These are phyloP conservation scores for Neogale vison DNA, from an alignment of 2,113 vertebrate genomes.

Conservation along the genomic window DNA sequence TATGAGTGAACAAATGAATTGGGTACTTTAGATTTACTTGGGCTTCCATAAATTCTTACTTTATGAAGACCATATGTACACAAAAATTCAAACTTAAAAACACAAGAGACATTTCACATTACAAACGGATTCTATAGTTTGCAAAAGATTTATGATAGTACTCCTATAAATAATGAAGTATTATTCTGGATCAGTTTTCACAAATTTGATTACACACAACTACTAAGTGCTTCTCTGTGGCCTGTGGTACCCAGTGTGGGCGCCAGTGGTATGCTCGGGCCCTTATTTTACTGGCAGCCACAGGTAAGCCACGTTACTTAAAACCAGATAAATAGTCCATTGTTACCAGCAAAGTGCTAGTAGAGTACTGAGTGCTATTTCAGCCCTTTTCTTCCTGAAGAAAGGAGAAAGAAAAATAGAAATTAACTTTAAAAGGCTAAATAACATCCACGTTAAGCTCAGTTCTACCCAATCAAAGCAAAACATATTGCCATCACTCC, in stretches of 20 bases:
- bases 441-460: neutral
- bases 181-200: neutral
- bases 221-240: neutral
- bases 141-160: neutral
- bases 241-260: neutral
- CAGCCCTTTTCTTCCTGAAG: neutral
- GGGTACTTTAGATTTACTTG: neutral
- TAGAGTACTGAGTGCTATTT: neutral
- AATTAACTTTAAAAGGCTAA: slow-evolving; percentile 13
- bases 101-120: neutral
- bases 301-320: neutral
- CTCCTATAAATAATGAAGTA: neutral
- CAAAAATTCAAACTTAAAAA: slow-evolving; percentile 35
- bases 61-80: neutral
- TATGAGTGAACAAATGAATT: neutral
- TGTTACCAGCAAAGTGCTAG: neutral
- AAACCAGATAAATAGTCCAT: slow-evolving; percentile 9
- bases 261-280: neutral
- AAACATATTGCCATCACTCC: neutral
- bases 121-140: neutral
- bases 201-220: slow-evolving; percentile 23
- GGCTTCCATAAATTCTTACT: neutral
- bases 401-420: slow-evolving; percentile 25
- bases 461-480: slow-evolving; percentile 21
- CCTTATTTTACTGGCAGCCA: neutral